Percentiles rank a stretch among this genome's conserved stretches.
Evolutionary conservation across 2,888 invertebrate genomes (phyloP).

Genomic region (Melanophora roralis): DNA sequence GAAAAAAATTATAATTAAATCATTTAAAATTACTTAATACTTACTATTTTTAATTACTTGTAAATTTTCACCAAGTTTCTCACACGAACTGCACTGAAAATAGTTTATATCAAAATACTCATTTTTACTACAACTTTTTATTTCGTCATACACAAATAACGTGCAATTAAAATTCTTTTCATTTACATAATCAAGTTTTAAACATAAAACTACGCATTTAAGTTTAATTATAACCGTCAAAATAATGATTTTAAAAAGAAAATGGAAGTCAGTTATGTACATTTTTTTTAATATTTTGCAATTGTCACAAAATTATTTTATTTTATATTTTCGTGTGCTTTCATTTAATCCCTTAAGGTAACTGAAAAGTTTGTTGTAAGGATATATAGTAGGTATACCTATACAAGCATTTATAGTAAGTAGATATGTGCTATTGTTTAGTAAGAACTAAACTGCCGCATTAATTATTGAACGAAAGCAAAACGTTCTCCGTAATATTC

Average conservation of each 20-base stretch:
- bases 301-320: not conserved
- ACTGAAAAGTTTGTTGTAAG: slow-evolving; percentile 35
- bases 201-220: slow-evolving; percentile 20
- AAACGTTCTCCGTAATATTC: slow-evolving; percentile 28
- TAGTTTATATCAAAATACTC: slow-evolving; percentile 78
- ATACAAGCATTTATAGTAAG: not conserved
- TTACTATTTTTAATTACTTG: slow-evolving; percentile 69
- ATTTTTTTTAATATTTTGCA: not conserved
- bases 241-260: not conserved
- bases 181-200: slow-evolving; percentile 35
- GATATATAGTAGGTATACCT: too few species aligned
- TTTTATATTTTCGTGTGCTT: slow-evolving; percentile 25
- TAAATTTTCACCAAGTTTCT: slow-evolving; percentile 66
- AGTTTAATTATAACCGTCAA: slow-evolving; percentile 23
- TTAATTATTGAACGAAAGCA: not conserved
- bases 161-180: slow-evolving; percentile 51
- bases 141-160: slow-evolving; percentile 67
- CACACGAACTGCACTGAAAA: slow-evolving; percentile 78
- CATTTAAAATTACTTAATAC: slow-evolving; percentile 54
- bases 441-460: not conserved
- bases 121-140: slow-evolving; percentile 74
- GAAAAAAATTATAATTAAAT: too few species aligned
- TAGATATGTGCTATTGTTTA: not conserved
- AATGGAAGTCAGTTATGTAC: slow-evolving; percentile 55
- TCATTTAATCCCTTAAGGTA: slow-evolving; percentile 49